Evolutionary conservation across 1,140 invertebrate genomes (phyloP).

Genomic region (Chionoecetes opilio): DNA sequence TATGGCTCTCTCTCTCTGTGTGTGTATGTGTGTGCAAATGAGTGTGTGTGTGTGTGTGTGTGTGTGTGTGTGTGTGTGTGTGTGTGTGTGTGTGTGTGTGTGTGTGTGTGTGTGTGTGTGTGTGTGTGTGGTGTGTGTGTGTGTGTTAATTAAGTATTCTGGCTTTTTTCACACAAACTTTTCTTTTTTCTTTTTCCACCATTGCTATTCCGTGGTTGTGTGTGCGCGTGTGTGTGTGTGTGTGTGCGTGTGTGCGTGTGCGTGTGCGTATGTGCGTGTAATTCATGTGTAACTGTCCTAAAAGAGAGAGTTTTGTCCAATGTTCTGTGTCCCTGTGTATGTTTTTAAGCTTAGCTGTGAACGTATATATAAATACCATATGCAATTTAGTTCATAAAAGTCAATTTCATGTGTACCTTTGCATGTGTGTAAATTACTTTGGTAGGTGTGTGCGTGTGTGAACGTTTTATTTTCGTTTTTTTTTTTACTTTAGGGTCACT

Average conservation of each 20-base stretch:
- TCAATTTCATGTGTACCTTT: slow-evolving; percentile 1
- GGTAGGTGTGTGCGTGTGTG: neutral
- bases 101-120: slow-evolving; percentile 18
- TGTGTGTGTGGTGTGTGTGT: neutral
- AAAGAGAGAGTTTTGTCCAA: neutral
- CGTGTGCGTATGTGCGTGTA: neutral
- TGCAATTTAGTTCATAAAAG: neutral
- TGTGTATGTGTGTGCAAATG: too few species aligned
- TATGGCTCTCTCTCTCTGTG: neutral
- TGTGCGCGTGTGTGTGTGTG: neutral
- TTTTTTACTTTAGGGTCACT: too few species aligned
- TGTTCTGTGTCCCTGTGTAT: neutral
- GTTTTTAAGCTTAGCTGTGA: slow-evolving; percentile 3
- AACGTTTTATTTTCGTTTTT: too few species aligned
- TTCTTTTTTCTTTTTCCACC: too few species aligned
- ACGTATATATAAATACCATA: neutral
- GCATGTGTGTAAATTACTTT: slow-evolving; percentile 9
- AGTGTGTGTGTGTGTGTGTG: slow-evolving; percentile 22
- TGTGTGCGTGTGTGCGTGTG: neutral
- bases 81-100: slow-evolving; percentile 18
- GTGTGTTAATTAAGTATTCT: too few species aligned
- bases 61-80: slow-evolving; percentile 21
- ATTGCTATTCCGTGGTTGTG: neutral
- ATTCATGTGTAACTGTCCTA: slow-evolving; percentile 11
- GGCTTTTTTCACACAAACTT: too few species aligned